Conservation (phyloP, 1,140 invertebrate species). For the Hyles vespertilio region DNA sequence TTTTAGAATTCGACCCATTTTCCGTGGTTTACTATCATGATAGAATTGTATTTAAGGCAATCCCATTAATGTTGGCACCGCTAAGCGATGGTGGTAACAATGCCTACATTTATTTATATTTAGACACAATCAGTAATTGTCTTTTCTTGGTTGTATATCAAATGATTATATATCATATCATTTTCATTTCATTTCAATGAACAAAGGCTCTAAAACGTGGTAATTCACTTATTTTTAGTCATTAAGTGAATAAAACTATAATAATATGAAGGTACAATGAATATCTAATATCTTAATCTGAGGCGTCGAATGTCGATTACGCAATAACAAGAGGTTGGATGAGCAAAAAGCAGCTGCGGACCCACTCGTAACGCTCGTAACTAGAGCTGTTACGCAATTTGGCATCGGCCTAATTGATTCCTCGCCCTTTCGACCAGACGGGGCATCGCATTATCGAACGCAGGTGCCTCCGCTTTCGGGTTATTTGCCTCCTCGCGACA, state of each 20-base stretch:
- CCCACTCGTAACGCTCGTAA: conserved; percentile 65
- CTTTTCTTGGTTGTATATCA: background rate
- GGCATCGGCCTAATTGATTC: conserved; percentile 71
- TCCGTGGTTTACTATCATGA: conserved; percentile 24
- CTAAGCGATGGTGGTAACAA: background rate
- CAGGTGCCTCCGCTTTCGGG: conserved; percentile 61
- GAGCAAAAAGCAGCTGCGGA: conserved; percentile 70
- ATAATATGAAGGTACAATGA: conserved; percentile 41
- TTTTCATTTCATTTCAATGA: too few species aligned
- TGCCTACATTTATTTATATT: background rate
- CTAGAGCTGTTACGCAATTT: conserved; percentile 70
- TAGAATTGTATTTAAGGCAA: conserved; percentile 28
- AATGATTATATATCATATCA: too few species aligned
- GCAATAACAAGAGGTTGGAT: conserved; percentile 69
- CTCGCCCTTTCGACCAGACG: conserved; percentile 69
- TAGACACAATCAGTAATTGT: background rate
- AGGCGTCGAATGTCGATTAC: conserved; percentile 62
- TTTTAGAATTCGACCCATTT: conserved; percentile 21
- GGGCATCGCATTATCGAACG: conserved; percentile 69
- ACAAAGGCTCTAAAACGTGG: background rate
- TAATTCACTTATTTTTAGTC: background rate
- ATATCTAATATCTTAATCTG: conserved; percentile 70
- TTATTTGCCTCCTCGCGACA: conserved; percentile 62
- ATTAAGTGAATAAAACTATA: conserved; percentile 25
- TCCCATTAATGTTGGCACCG: conserved; percentile 26